phyloP scores from a whole-genome alignment of 2,113 vertebrate species.

The Camelus dromedarius region DNA sequence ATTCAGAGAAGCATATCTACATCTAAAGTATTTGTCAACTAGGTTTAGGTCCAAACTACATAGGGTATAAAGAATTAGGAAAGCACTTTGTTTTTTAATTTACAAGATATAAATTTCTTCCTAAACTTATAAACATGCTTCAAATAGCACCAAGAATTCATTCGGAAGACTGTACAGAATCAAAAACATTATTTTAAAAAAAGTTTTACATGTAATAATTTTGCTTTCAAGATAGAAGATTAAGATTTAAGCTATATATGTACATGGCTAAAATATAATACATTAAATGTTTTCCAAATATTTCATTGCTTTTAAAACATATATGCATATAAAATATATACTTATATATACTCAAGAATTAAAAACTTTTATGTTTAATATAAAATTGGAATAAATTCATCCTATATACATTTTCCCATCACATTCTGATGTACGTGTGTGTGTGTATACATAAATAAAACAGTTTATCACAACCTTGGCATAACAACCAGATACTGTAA shows the following conservation, averaged over 20 bases:
- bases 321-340: neutral
- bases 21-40: neutral
- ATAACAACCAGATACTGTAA: neutral
- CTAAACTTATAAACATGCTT: neutral
- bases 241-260: neutral
- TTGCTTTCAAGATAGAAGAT: neutral
- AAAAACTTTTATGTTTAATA: neutral
- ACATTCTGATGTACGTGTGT: neutral
- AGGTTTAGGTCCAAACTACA: neutral
- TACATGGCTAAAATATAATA: neutral
- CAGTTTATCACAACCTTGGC: neutral
- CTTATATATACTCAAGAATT: neutral
- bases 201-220: neutral
- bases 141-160: neutral
- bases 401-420: neutral
- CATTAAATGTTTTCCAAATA: neutral
- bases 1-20: conserved; percentile 8
- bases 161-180: neutral
- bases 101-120: neutral
- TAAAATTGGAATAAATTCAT: neutral
- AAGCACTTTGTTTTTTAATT: neutral
- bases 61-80: neutral
- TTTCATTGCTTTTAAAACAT: neutral
- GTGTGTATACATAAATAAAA: neutral
- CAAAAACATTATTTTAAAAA: neutral